Evolutionary conservation across 2,797 vertebrate species (phyloP), one percentile per base, ranked within the genome.

Genomic region (Gymnoscopelus microlampas): DNA sequence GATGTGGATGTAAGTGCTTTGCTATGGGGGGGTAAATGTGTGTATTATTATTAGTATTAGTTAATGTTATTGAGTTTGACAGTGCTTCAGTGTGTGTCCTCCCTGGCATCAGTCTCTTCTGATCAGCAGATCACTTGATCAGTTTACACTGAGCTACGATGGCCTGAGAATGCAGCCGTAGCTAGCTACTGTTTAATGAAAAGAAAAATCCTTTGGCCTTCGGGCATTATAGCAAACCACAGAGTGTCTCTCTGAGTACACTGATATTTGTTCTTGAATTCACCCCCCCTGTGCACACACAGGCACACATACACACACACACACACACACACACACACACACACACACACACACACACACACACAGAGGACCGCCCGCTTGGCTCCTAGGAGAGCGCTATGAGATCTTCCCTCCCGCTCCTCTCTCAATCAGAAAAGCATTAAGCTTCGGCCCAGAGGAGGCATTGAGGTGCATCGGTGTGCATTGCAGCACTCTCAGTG

Each of bases 1-100:
- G 98, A 99, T 58, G 98, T 99, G 76, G 98, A 99, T 65, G 98
- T 99, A 88, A 96, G 88, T 84, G 56, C 49, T 35, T 35, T 35
- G 32, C 32, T 35, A 6, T 35, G 5, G 32, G 32, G 32, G 32
- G 32, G 32, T 5, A 1, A 35, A 35, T 35, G 32, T 6, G 5
- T 35, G 32, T 35, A 35, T 35, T 35, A 35, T 5, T 5, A 6
- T 29, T 29, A 29, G 26, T 29, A 4, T 29, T 29, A 29, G 26
- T 2, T 19, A 19, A 19, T 19, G 19, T 19, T 19, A 19, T 19
- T 19, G 19, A 19, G 19, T 29, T 29, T 29, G 0, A 29, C 32
- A 32, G 32, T 32, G 32, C 32, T 32, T 32, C 32, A 5, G 32
- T 32, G 32, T 32, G 32, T 32, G 32, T 32, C 32, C 4, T 32